Percentiles rank a stretch among this genome's conserved stretches.
These are phyloP conservation scores for Brenthis hecate DNA, from an alignment of 2,888 invertebrate genomes.

Conservation along the genomic window DNA sequence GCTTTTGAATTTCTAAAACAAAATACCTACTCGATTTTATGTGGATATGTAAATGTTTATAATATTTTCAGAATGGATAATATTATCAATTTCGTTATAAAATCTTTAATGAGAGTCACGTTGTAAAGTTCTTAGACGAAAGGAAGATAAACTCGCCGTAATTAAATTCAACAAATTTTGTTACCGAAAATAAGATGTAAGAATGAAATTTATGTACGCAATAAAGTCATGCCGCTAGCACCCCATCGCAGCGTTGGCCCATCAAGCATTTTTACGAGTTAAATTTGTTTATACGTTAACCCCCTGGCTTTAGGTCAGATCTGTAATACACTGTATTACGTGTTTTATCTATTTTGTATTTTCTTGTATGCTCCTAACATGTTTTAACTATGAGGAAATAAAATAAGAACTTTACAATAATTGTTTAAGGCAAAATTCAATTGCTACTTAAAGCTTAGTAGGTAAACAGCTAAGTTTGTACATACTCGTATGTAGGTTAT, in stretches of 20 bases:
- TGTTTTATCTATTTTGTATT: background rate
- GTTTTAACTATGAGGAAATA: background rate
- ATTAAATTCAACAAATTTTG: conserved; percentile 47
- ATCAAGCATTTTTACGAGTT: conserved; percentile 53
- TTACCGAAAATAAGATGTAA: conserved; percentile 49
- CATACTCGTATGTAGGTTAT: no score
- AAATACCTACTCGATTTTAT: no score
- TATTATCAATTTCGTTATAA: no score
- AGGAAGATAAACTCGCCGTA: conserved; percentile 29
- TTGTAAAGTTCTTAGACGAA: conserved; percentile 16
- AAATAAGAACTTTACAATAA: no score
- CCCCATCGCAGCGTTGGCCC: conserved; percentile 46
- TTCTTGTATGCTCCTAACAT: background rate
- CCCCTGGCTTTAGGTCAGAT: conserved; percentile 41
- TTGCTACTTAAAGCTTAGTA: no score
- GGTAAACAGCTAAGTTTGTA: no score
- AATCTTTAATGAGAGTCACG: conserved; percentile 11
- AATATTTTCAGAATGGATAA: no score
- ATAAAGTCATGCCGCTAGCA: conserved; percentile 47
- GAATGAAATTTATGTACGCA: conserved; percentile 47
- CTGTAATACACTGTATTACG: conserved; percentile 29
- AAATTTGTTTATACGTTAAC: conserved; percentile 48
- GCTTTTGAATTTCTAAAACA: no score
- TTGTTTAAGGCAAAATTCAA: no score
- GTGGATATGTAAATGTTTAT: no score